Percentiles rank a stretch among this genome's conserved stretches.
These are phyloP conservation scores for Pseudopleuronectes americanus DNA, from an alignment of 2,797 vertebrate genomes.

Conservation along the genomic window DNA sequence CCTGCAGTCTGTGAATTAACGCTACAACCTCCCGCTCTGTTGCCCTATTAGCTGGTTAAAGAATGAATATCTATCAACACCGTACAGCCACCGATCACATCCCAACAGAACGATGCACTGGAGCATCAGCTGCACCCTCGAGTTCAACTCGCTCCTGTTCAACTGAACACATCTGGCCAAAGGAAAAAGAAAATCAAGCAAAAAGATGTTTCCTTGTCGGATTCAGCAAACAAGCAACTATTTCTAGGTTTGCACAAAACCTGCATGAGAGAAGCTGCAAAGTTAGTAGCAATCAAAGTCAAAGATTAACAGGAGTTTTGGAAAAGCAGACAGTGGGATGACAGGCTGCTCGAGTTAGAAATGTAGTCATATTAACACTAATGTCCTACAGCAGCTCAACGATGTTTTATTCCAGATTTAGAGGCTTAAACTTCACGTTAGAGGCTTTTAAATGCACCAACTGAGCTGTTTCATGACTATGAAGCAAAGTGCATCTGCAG, in stretches of 20 bases:
- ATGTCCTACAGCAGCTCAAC: background rate
- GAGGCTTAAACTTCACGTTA: background rate
- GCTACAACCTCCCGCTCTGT: constrained; percentile 20
- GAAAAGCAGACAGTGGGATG: constrained; percentile 25
- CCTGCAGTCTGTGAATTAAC: constrained; percentile 25
- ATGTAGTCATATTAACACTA: background rate
- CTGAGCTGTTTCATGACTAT: background rate
- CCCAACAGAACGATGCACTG: background rate
- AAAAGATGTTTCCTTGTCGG: constrained; percentile 15
- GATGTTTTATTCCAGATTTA: background rate
- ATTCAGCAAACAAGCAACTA: constrained; percentile 7
- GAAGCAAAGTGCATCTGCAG: background rate
- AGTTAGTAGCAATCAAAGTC: constrained; percentile 54
- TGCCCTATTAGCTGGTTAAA: constrained; percentile 34
- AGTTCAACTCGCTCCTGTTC: constrained; percentile 6
- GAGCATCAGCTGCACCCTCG: constrained; percentile 12
- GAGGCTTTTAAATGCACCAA: background rate
- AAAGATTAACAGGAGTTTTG: constrained; percentile 44
- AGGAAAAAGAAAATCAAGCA: constrained; percentile 22
- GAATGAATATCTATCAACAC: constrained; percentile 33
- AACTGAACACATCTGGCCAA: constrained; percentile 22
- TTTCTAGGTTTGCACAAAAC: constrained; percentile 36
- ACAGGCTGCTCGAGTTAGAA: background rate
- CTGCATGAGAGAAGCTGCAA: constrained; percentile 58
- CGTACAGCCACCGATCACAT: constrained; percentile 18